A percentile compares a stretch with the other conserved stretches of the same genome.
Evolutionary conservation across 2,113 vertebrate species (phyloP).

Genomic region (Stegostoma tigrinum): DNA sequence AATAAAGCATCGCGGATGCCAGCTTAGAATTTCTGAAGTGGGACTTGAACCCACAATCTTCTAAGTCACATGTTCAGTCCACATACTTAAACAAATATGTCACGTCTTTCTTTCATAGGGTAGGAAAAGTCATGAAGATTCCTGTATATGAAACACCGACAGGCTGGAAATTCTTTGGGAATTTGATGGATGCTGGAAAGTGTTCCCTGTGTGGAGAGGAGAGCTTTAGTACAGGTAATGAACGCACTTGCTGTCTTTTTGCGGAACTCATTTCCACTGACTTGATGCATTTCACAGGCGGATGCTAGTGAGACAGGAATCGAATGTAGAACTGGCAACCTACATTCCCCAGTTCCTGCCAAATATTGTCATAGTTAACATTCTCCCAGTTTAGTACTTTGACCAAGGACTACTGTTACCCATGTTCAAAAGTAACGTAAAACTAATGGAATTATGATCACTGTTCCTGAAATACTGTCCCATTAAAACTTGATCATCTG

Average conservation of each 20-base stretch:
- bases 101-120: constrained; percentile 60
- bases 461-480: too few relatives aligned
- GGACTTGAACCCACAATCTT: neutral
- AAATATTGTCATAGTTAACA: too few relatives aligned
- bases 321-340: too few relatives aligned
- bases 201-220: constrained; percentile 96
- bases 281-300: neutral
- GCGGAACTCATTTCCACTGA: neutral
- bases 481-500: too few relatives aligned
- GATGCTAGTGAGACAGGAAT: neutral
- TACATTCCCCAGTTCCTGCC: too few relatives aligned
- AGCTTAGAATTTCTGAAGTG: neutral
- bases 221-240: constrained; percentile 92
- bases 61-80: neutral
- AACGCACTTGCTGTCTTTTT: neutral
- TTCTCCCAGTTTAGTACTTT: too few relatives aligned
- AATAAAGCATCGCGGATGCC: neutral
- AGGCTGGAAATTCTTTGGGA: constrained; percentile 95
- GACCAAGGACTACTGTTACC: too few relatives aligned
- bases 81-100: neutral
- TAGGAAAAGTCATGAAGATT: constrained; percentile 89
- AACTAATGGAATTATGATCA: too few relatives aligned
- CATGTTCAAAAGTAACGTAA: too few relatives aligned
- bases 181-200: constrained; percentile 93
- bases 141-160: constrained; percentile 92